Evolutionary conservation across 2,888 invertebrate genomes (phyloP), one percentile per base, ranked within the genome.

Genomic region (Phlogophora meticulosa): DNA sequence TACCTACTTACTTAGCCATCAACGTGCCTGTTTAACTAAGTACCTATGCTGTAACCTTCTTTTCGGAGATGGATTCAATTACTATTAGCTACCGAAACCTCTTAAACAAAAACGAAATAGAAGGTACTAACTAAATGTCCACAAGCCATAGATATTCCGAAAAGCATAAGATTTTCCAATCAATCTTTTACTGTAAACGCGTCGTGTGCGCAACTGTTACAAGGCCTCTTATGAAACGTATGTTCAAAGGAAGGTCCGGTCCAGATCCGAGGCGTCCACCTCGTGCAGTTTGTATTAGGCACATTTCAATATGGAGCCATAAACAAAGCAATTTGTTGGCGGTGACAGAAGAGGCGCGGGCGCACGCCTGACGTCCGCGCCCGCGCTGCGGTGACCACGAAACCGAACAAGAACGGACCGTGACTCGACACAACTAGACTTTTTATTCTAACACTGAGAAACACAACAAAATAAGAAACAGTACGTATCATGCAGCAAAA

Each of bases 261-360:
- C 68, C 36, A 77, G 67, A 65, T 78, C 46, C 22, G 51, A 67
- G 62, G 58, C 56, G 59, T 53, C 63, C 42, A 74, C 66, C 67
- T 65, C 63, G 68, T 62, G 76, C 73, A 75, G 71, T 79, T 73
- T 80, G 76, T 76, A 81, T 78, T 81, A 80, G 80, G 78, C 80
- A 87, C 86, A 87, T 85, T 89, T 90, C 80, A 87, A 87, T 88
- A 87, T 87, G 83, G 79, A 82, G 82, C 76, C 83, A 90, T 91
- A 90, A 90, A 91, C 90, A 89, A 88, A 89, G 85, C 85, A 91
- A 91, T 90, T 90, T 86, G 88, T 85, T 80, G 81, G 71, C 78
- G 84, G 78, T 85, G 87, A 85, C 86, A 86, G 82, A 76, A 72
- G 75, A 80, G 78, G 80, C 75, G 74, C 69, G 63, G 67, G 83